A percentile compares a stretch with the other conserved stretches of the same genome.
Evolutionary conservation across 2,888 invertebrate species (phyloP).

Genomic region (Plebejus argus): DNA sequence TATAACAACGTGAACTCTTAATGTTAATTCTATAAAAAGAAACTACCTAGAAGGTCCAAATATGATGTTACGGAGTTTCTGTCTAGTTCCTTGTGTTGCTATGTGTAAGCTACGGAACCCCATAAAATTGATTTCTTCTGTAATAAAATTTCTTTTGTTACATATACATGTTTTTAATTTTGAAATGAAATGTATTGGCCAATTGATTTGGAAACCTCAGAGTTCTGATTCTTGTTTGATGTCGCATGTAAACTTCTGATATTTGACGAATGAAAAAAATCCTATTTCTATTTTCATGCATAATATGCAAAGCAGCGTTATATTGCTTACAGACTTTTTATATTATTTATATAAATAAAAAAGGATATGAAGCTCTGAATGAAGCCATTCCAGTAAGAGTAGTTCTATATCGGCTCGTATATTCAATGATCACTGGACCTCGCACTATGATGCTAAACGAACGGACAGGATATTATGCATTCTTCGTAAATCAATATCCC

Average conservation of each 20-base stretch:
- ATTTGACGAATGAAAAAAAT: conserved; percentile 43
- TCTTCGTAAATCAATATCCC: conserved; percentile 51
- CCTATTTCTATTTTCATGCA: conserved; percentile 78
- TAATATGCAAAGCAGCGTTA: conserved; percentile 78
- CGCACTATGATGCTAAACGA: conserved; percentile 69
- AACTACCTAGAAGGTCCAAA: not conserved
- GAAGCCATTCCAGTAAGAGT: conserved; percentile 77
- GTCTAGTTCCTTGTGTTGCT: not conserved
- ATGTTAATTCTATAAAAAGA: not conserved
- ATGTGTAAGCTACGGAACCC: conserved; percentile 25
- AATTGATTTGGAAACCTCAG: not conserved
- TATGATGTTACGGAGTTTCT: conserved; percentile 2
- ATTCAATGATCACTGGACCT: conserved; percentile 64
- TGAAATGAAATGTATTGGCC: not conserved
- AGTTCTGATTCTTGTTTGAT: conserved; percentile 6
- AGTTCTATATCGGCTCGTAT: conserved; percentile 59
- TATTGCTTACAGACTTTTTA: conserved; percentile 55
- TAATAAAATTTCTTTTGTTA: not conserved
- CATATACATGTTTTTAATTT: not conserved
- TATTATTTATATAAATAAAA: conserved; percentile 58
- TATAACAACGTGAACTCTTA: not conserved
- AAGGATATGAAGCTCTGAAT: conserved; percentile 67
- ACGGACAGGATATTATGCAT: conserved; percentile 57
- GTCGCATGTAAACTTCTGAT: not conserved
- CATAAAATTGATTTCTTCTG: not conserved